Percentiles rank a stretch among this genome's conserved stretches.
These are phyloP conservation scores for Thomomys bottae DNA, from an alignment of 2,113 vertebrate species.

Conservation along the genomic window DNA sequence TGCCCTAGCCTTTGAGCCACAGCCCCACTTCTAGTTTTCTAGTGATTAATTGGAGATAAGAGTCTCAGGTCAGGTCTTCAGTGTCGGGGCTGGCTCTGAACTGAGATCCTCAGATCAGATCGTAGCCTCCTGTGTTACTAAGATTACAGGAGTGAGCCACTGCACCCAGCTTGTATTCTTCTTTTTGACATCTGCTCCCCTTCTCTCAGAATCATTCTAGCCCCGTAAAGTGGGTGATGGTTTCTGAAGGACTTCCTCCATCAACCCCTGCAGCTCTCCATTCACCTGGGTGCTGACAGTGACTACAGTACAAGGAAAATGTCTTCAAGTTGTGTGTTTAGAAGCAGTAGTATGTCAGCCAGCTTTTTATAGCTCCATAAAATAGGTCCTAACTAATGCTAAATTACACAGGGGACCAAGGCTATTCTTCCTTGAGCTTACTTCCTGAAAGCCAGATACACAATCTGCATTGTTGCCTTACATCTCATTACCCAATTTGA, in stretches of 20 bases:
- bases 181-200: not conserved
- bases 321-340: not conserved
- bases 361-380: slow-evolving; percentile 49
- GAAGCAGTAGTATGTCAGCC: not conserved
- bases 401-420: slow-evolving; percentile 14
- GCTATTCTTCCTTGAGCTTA: slow-evolving; percentile 6
- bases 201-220: not conserved
- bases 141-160: too few relatives aligned
- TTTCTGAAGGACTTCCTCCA: not conserved
- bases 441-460: slow-evolving; percentile 49
- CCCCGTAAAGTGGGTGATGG: not conserved
- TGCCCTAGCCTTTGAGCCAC: too few relatives aligned
- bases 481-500: slow-evolving; percentile 17
- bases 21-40: too few relatives aligned
- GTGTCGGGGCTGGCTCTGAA: too few relatives aligned
- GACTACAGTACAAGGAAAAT: slow-evolving; percentile 16
- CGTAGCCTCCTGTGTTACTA: too few relatives aligned
- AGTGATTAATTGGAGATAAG: too few relatives aligned
- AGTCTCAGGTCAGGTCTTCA: too few relatives aligned
- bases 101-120: too few relatives aligned
- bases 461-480: slow-evolving; percentile 46
- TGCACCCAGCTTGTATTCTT: too few relatives aligned
- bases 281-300: not conserved
- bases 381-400: slow-evolving; percentile 13
- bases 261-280: not conserved